Percentiles rank a stretch among this genome's conserved stretches.
phyloP scores from a whole-genome alignment of 1,140 invertebrate genomes.

The Marisa cornuarietis region DNA sequence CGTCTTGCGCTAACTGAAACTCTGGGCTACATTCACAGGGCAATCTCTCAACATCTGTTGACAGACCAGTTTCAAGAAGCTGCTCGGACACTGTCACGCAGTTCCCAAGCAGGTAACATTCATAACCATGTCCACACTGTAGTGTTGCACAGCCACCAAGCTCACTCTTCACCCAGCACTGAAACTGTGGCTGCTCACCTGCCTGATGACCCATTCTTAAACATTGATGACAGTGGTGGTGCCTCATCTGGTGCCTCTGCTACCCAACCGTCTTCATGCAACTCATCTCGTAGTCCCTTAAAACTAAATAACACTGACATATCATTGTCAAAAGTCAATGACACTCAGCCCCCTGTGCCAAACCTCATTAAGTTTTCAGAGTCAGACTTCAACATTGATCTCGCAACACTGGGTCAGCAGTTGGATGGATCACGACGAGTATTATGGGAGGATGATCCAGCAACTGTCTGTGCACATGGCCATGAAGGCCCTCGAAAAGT shows the following conservation, averaged over 20 bases:
- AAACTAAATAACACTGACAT: no score
- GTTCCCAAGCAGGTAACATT: not conserved
- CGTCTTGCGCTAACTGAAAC: conserved; percentile 55
- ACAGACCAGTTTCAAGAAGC: conserved; percentile 39
- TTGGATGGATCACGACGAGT: conserved; percentile 44
- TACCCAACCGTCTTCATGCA: not conserved
- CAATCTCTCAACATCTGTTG: conserved; percentile 57
- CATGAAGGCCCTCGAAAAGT: not conserved
- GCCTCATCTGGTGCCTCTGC: not conserved
- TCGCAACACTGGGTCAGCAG: conserved; percentile 34
- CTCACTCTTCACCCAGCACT: conserved; percentile 1
- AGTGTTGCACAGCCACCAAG: not conserved
- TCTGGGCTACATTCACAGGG: conserved; percentile 56
- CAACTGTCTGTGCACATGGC: not conserved
- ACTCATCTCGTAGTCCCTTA: not conserved
- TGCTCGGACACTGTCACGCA: not conserved
- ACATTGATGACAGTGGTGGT: conserved; percentile 1
- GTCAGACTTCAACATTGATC: conserved; percentile 16
- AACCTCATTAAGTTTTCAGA: conserved; percentile 23
- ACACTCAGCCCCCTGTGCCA: conserved; percentile 22
- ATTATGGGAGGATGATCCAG: conserved; percentile 46
- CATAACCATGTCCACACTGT: not conserved
- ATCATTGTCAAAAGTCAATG: no score
- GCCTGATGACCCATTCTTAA: conserved; percentile 8
- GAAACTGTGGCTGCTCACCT: conserved; percentile 19